These are phyloP conservation scores for Chouioia cunea DNA, from an alignment of 2,888 invertebrate genomes.

Conservation along the genomic window DNA sequence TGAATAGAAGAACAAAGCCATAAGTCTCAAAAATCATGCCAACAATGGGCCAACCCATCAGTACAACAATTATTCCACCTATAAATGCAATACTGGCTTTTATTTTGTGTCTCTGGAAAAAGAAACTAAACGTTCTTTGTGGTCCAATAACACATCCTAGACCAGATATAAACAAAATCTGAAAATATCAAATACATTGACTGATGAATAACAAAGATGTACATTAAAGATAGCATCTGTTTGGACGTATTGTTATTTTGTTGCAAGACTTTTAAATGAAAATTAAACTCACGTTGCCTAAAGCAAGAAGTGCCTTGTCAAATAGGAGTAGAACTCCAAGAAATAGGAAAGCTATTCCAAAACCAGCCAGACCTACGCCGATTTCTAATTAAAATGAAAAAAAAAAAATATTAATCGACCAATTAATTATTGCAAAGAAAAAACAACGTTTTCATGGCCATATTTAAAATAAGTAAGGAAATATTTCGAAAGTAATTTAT, in stretches of 20 bases:
- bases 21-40: slow-evolving; percentile 98
- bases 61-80: slow-evolving; percentile 91
- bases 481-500: slow-evolving; percentile 16
- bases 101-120: slow-evolving; percentile 96
- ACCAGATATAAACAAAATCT: slow-evolving; percentile 97
- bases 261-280: not conserved
- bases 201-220: slow-evolving; percentile 17
- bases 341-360: slow-evolving; percentile 95
- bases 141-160: slow-evolving; percentile 96
- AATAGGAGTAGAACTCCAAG: slow-evolving; percentile 93
- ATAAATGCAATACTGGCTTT: slow-evolving; percentile 92
- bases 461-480: not conserved
- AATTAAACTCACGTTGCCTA: slow-evolving; percentile 92
- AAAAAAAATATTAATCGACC: slow-evolving; percentile 9
- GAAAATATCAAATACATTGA: slow-evolving; percentile 52
- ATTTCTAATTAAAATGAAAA: slow-evolving; percentile 80
- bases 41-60: slow-evolving; percentile 95
- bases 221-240: slow-evolving; percentile 17
- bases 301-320: slow-evolving; percentile 97
- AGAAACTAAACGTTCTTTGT: slow-evolving; percentile 94
- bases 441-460: not conserved
- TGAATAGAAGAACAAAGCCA: slow-evolving; percentile 90
- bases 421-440: slow-evolving; percentile 7
- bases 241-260: not conserved
- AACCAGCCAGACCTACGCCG: slow-evolving; percentile 95